phyloP scores from a whole-genome alignment of 2,797 vertebrate species.

The Dicrostonyx torquatus region DNA sequence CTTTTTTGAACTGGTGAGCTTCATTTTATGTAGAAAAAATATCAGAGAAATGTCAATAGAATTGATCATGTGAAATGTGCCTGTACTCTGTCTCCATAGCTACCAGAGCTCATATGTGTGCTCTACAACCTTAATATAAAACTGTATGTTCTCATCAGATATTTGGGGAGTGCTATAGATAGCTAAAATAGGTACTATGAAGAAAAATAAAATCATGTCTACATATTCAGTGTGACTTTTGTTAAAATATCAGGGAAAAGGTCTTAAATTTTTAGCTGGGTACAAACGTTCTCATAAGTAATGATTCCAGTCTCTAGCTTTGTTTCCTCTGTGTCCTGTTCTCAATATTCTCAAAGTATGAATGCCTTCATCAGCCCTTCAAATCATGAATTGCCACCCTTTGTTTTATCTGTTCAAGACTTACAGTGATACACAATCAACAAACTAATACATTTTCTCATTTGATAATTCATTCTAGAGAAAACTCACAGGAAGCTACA shows the following conservation, averaged over 20 bases:
- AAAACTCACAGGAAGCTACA: not conserved
- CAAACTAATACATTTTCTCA: not conserved
- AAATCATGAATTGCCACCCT: not conserved
- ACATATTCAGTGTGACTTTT: not conserved
- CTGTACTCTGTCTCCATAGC: not conserved
- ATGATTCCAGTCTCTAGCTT: not conserved
- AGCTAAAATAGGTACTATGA: not conserved
- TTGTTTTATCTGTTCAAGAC: not conserved
- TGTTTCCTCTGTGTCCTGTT: not conserved
- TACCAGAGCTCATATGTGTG: not conserved
- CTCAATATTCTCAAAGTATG: not conserved
- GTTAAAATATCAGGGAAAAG: not conserved
- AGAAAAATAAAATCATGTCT: not conserved
- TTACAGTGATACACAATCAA: not conserved
- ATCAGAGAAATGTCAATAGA: not conserved
- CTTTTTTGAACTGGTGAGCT: not conserved
- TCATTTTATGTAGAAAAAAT: not conserved
- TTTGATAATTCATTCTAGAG: not conserved
- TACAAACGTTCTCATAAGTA: not conserved
- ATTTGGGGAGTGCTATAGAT: not conserved
- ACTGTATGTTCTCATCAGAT: not conserved
- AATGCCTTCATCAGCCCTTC: not conserved
- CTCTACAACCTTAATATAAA: not conserved
- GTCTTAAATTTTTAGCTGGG: not conserved
- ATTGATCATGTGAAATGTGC: not conserved